phyloP scores from a whole-genome alignment of 2,888 invertebrate species.

The Salticus scenicus region DNA sequence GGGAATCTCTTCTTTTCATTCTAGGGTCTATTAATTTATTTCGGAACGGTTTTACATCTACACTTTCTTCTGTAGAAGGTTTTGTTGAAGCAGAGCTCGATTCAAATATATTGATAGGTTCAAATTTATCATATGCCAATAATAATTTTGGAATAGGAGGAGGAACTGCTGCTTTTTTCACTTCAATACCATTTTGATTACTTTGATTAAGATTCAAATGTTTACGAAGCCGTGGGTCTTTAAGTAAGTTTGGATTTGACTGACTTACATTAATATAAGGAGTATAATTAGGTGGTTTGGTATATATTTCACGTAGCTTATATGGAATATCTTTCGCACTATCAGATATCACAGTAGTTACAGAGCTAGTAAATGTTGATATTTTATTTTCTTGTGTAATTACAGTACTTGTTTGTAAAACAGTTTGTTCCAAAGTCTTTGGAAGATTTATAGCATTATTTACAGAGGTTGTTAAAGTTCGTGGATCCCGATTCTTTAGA shows the following conservation, averaged over 20 bases:
- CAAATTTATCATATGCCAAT: constrained; percentile 27
- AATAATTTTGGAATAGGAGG: constrained; percentile 47
- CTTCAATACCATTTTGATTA: constrained; percentile 18
- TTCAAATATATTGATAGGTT: constrained; percentile 54
- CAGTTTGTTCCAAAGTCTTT: not conserved
- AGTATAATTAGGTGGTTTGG: constrained; percentile 60
- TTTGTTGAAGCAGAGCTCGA: constrained; percentile 20
- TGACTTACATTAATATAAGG: constrained; percentile 61
- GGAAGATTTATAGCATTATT: not conserved
- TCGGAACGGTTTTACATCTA: not conserved
- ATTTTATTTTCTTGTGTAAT: not conserved
- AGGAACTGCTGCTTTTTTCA: constrained; percentile 8
- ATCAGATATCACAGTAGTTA: constrained; percentile 26
- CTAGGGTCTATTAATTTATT: constrained; percentile 24
- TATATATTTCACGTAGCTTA: constrained; percentile 34
- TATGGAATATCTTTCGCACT: constrained; percentile 43
- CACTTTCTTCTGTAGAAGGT: not conserved
- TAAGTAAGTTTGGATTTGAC: constrained; percentile 74
- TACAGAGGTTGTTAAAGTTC: constrained; percentile 19
- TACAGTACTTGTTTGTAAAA: not conserved
- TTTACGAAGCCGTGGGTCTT: constrained; percentile 76
- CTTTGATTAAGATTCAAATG: constrained; percentile 22
- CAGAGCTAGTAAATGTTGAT: not conserved
- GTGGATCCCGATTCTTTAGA: constrained; percentile 70
- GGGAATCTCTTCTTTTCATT: constrained; percentile 41